phyloP scores from a whole-genome alignment of 2,888 invertebrate genomes.

The Drosophila koepferae region DNA sequence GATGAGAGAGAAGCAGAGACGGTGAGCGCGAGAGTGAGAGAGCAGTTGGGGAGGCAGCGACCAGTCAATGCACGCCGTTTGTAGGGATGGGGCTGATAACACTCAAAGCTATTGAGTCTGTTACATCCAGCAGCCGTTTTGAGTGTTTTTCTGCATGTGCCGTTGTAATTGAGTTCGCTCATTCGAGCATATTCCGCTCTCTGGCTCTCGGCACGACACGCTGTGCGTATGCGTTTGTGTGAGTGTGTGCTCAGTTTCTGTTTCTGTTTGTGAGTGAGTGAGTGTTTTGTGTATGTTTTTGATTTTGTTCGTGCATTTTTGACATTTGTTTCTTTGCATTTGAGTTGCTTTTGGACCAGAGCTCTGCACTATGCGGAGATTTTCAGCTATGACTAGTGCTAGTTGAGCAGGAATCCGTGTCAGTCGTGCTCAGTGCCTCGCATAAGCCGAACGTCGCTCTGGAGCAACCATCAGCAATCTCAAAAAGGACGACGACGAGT shows the following conservation, averaged over 20 bases:
- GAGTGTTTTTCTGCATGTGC: constrained; percentile 51
- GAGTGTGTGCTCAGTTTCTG: constrained; percentile 1
- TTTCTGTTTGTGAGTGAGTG: constrained; percentile 45
- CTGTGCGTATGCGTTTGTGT: constrained; percentile 42
- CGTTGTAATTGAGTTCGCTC: constrained; percentile 41
- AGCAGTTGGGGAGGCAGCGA: constrained; percentile 49
- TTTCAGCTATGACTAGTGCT: constrained; percentile 75
- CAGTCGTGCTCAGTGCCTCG: constrained; percentile 83
- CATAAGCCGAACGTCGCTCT: constrained; percentile 69
- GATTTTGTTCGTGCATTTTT: constrained; percentile 65
- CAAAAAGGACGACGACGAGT: constrained; percentile 64
- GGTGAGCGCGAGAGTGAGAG: constrained; percentile 12
- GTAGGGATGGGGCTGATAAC: constrained; percentile 63
- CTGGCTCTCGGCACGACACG: constrained; percentile 22
- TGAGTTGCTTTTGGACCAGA: constrained; percentile 59
- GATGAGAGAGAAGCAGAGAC: constrained; percentile 15
- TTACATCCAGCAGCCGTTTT: constrained; percentile 47
- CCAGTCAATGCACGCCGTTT: constrained; percentile 45
- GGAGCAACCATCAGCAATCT: constrained; percentile 33
- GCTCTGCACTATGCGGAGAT: constrained; percentile 62
- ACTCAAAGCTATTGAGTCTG: constrained; percentile 50
- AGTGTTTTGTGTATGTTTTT: constrained; percentile 45
- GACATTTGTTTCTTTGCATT: constrained; percentile 74
- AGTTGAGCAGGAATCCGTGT: constrained; percentile 71
- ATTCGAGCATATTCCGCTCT: constrained; percentile 28